Evolutionary conservation across 2,797 vertebrate genomes (phyloP).

Genomic region (Pygocentrus nattereri): DNA sequence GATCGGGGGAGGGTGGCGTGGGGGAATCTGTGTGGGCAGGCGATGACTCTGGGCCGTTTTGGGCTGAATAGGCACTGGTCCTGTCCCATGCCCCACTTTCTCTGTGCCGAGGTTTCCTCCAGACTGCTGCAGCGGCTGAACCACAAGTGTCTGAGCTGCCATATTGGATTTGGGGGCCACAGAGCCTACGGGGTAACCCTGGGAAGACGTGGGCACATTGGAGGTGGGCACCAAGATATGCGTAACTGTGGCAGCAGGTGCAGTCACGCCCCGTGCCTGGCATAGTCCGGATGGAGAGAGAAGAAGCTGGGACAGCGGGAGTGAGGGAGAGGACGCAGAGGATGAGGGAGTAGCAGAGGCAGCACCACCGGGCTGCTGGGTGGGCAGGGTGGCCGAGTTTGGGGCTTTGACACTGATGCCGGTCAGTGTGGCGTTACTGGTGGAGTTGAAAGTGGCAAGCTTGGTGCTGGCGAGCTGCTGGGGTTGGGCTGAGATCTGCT

Average conservation of each 20-base stretch:
- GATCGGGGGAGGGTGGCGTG: constrained; percentile 80
- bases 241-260: constrained; percentile 75
- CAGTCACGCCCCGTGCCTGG: constrained; percentile 72
- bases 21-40: constrained; percentile 77
- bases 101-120: constrained; percentile 74
- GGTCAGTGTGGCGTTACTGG: constrained; percentile 59
- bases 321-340: constrained; percentile 74
- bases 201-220: constrained; percentile 79
- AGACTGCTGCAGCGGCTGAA: constrained; percentile 92
- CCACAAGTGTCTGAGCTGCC: constrained; percentile 92
- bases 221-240: constrained; percentile 82
- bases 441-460: constrained; percentile 71
- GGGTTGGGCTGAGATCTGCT: constrained; percentile 75
- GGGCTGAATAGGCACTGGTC: constrained; percentile 91
- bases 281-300: constrained; percentile 70
- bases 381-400: constrained; percentile 69
- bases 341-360: constrained; percentile 72
- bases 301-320: constrained; percentile 81
- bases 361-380: constrained; percentile 35
- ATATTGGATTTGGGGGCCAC: constrained; percentile 76
- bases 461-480: constrained; percentile 75
- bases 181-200: constrained; percentile 77
- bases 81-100: constrained; percentile 73
- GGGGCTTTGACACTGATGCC: constrained; percentile 71
- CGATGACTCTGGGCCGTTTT: constrained; percentile 83